phyloP scores from a whole-genome alignment of 1,140 invertebrate genomes.

The Eriosoma lanigerum region DNA sequence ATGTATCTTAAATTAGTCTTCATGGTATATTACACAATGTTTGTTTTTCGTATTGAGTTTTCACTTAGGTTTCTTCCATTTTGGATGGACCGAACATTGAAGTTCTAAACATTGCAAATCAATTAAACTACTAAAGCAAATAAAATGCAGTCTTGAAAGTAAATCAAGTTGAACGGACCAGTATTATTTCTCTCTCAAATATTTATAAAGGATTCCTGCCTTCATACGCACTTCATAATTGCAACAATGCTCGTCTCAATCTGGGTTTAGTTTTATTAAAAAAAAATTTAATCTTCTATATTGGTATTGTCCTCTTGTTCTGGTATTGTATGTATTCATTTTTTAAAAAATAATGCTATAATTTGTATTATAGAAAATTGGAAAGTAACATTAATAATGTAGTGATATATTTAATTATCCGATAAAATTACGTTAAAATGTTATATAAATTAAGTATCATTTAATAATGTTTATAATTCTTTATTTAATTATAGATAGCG shows the following conservation, averaged over 20 bases:
- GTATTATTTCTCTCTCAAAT: neutral
- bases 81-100: neutral
- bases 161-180: constrained; percentile 19
- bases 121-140: constrained; percentile 16
- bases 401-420: too few relatives aligned
- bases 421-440: too few relatives aligned
- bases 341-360: too few relatives aligned
- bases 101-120: neutral
- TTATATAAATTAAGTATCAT: too few relatives aligned
- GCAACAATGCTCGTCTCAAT: neutral
- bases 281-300: constrained; percentile 10
- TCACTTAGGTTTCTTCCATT: neutral
- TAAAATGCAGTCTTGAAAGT: constrained; percentile 11
- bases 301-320: too few relatives aligned
- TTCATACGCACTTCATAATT: neutral
- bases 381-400: too few relatives aligned
- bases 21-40: neutral
- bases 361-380: too few relatives aligned
- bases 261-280: neutral
- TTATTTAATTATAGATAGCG: too few relatives aligned
- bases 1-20: too few relatives aligned
- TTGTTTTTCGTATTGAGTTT: neutral
- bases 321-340: too few relatives aligned
- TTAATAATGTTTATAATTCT: too few relatives aligned
- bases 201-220: constrained; percentile 2